A percentile compares a stretch with the other conserved stretches of the same genome.
Evolutionary conservation across 2,888 invertebrate species (phyloP).

Genomic region (Hyles lineata): DNA sequence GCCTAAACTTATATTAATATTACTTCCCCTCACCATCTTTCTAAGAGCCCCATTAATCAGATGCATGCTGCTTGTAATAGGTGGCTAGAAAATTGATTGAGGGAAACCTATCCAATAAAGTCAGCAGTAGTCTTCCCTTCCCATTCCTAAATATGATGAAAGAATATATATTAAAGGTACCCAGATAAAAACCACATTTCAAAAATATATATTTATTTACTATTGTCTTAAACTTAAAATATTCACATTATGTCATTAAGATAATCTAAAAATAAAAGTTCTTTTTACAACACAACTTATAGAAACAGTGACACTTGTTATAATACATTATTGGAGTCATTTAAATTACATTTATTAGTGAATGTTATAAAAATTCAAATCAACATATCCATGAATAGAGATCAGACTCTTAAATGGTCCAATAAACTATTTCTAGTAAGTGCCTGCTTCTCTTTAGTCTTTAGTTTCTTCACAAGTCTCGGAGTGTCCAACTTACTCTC

Average conservation of each 20-base stretch:
- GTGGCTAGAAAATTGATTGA: no score
- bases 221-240: background rate
- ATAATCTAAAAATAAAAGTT: background rate
- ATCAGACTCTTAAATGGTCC: constrained; percentile 61
- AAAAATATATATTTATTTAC: background rate
- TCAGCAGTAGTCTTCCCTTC: no score
- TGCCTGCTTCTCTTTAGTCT: constrained; percentile 64
- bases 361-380: background rate
- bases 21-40: no score
- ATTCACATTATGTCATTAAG: background rate
- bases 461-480: constrained; percentile 78
- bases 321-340: constrained; percentile 21
- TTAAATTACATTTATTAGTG: background rate
- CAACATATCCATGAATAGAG: background rate
- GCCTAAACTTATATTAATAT: no score
- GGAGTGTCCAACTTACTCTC: constrained; percentile 69
- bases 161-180: background rate
- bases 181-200: background rate
- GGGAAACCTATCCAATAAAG: no score
- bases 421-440: constrained; percentile 66
- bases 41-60: no score
- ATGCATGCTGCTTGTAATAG: no score
- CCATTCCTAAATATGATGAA: background rate
- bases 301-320: constrained; percentile 12
- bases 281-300: constrained; percentile 34